Conservation (phyloP, 2,113 vertebrate species). For the Euleptes europaea region DNA sequence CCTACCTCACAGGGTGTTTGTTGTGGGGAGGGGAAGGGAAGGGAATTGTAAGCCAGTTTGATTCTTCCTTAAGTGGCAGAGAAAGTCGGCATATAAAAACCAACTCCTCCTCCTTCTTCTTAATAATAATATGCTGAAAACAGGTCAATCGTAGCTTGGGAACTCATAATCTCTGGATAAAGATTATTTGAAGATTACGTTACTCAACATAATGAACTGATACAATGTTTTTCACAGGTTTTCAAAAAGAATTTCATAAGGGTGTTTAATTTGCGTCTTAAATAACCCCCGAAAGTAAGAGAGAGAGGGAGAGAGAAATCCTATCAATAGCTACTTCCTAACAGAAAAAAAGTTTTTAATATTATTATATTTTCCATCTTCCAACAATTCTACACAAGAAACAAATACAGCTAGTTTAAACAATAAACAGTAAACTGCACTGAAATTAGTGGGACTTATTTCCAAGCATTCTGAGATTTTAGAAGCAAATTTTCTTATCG, state of each 20-base stretch:
- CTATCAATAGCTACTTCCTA: background rate
- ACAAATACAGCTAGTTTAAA: background rate
- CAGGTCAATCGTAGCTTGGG: constrained; percentile 67
- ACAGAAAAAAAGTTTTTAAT: background rate
- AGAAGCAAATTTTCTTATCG: background rate
- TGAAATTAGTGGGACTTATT: background rate
- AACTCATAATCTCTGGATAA: constrained; percentile 70
- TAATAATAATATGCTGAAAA: constrained; percentile 61
- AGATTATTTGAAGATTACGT: constrained; percentile 70
- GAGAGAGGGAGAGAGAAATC: background rate
- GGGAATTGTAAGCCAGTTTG: too few relatives aligned
- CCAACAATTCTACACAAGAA: background rate
- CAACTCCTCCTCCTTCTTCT: too few relatives aligned
- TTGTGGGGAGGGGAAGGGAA: too few relatives aligned
- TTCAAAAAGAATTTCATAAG: constrained; percentile 31
- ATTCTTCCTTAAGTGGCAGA: too few relatives aligned
- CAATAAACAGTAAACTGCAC: background rate
- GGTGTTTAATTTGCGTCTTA: background rate
- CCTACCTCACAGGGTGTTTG: too few relatives aligned
- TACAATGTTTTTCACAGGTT: background rate
- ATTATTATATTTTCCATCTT: background rate
- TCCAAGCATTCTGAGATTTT: background rate
- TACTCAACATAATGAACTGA: background rate
- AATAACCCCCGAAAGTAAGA: background rate
- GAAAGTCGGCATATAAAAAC: too few relatives aligned